A percentile compares a stretch with the other conserved stretches of the same genome.
These are phyloP conservation scores for Epistrophella euchroma DNA, from an alignment of 2,888 invertebrate species.

Conservation along the genomic window DNA sequence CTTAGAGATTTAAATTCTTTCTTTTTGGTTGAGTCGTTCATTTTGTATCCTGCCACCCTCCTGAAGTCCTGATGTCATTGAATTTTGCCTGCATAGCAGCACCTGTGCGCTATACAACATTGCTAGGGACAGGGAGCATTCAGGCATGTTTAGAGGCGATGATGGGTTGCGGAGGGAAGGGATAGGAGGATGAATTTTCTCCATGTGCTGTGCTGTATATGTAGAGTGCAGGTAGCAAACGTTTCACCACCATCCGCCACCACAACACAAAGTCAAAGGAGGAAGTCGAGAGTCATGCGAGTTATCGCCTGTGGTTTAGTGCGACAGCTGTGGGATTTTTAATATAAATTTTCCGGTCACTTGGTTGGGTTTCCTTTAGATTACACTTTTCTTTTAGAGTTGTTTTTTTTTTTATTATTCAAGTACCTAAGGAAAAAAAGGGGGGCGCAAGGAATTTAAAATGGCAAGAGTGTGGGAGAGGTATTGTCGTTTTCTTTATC, in stretches of 20 bases:
- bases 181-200: neutral
- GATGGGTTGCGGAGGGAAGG: neutral
- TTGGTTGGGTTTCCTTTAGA: conserved; percentile 61
- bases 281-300: conserved; percentile 70
- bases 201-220: conserved; percentile 22
- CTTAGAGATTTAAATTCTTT: conserved; percentile 64
- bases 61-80: conserved; percentile 22
- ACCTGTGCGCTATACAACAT: conserved; percentile 19
- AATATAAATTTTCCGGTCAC: conserved; percentile 76
- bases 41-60: conserved; percentile 48
- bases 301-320: conserved; percentile 75
- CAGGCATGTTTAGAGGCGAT: conserved; percentile 37
- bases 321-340: conserved; percentile 76
- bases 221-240: conserved; percentile 41
- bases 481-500: conserved; percentile 32
- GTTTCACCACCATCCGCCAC: conserved; percentile 21
- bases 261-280: conserved; percentile 54
- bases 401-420: conserved; percentile 24
- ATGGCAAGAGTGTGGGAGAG: neutral
- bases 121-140: conserved; percentile 34
- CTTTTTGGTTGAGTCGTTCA: conserved; percentile 16
- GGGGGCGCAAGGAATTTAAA: conserved; percentile 17
- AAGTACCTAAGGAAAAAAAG: neutral
- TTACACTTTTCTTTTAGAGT: conserved; percentile 42
- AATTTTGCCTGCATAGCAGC: conserved; percentile 59